Evolutionary conservation across 2,888 invertebrate genomes (phyloP).

Genomic region (Cataglyphis cursor): DNA sequence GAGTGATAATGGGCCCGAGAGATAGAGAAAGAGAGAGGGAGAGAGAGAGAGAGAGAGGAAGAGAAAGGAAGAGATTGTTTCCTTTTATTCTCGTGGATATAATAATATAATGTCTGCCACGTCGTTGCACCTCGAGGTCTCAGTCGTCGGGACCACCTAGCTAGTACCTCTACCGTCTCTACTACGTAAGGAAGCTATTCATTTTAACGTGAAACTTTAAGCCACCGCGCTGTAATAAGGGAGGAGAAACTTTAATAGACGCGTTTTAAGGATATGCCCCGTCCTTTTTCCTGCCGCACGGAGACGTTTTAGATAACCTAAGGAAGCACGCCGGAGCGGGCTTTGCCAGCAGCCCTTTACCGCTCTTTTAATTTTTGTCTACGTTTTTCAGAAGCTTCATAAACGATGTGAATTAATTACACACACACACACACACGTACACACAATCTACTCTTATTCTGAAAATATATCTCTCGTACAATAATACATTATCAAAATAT

Average conservation of each 20-base stretch:
- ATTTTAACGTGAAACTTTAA: conserved; percentile 82
- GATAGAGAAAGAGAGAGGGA: background rate
- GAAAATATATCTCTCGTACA: background rate
- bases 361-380: conserved; percentile 20
- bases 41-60: background rate
- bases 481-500: background rate
- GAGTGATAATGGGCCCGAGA: conserved; percentile 78
- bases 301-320: conserved; percentile 44
- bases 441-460: background rate
- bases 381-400: background rate
- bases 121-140: conserved; percentile 39
- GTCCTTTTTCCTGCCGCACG: conserved; percentile 33
- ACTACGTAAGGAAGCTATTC: conserved; percentile 72
- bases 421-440: background rate
- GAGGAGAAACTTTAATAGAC: conserved; percentile 70
- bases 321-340: conserved; percentile 7
- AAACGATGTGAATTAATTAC: background rate
- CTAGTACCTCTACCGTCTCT: conserved; percentile 1
- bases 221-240: conserved; percentile 65
- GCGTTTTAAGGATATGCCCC: conserved; percentile 64
- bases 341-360: background rate
- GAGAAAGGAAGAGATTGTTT: conserved; percentile 78
- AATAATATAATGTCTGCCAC: conserved; percentile 71
- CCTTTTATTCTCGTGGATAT: conserved; percentile 80
- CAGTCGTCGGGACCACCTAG: conserved; percentile 20